phyloP scores from a whole-genome alignment of 2,113 vertebrate genomes.

The Lepisosteus oculatus region DNA sequence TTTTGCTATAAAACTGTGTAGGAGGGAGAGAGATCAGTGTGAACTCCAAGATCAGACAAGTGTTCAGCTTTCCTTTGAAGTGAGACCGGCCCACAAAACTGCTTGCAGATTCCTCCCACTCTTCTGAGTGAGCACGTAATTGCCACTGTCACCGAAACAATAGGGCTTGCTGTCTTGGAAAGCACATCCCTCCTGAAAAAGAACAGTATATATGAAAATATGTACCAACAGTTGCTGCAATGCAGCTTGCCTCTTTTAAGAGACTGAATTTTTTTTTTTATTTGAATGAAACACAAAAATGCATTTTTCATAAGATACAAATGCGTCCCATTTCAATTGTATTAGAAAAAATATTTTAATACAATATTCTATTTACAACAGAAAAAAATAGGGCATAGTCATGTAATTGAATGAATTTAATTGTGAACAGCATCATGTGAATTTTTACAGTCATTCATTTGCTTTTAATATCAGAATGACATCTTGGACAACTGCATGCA shows the following conservation, averaged over 20 bases:
- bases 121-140: background rate
- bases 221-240: slow-evolving; percentile 9
- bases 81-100: background rate
- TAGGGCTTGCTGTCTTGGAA: background rate
- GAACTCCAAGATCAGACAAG: slow-evolving; percentile 7
- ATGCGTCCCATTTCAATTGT: too few relatives aligned
- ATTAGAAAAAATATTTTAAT: too few relatives aligned
- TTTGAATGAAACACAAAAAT: too few relatives aligned
- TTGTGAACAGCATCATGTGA: too few relatives aligned
- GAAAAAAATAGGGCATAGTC: too few relatives aligned
- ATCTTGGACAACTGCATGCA: too few relatives aligned
- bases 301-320: too few relatives aligned
- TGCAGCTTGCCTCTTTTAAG: background rate
- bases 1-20: slow-evolving; percentile 1
- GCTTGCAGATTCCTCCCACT: background rate
- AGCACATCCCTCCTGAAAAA: background rate
- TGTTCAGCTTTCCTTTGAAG: background rate
- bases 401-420: too few relatives aligned
- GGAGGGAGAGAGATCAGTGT: background rate
- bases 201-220: background rate
- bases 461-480: too few relatives aligned
- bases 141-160: slow-evolving; percentile 3
- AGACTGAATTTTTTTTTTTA: background rate
- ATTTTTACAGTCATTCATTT: too few relatives aligned
- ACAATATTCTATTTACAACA: too few relatives aligned